Base-by-base conservation (phyloP, 1,140 invertebrate species). In the Colletes gigas region DNA sequence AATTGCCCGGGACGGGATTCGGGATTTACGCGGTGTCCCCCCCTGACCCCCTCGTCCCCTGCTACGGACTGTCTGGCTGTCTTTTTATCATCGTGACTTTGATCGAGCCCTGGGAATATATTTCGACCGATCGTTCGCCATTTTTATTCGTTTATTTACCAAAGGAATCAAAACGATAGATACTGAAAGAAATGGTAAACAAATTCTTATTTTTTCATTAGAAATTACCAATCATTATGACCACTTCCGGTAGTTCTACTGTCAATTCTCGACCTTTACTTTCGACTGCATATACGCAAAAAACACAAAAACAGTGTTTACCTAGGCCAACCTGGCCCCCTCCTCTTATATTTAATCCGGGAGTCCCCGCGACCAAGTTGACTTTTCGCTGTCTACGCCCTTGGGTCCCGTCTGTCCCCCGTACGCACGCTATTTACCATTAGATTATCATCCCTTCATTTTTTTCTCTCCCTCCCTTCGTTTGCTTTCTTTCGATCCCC, bases 371-470 rank as follows among this genome's bases (percentile, higher is more conserved):
- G 4, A 15, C 54, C 62, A n/a, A 55, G 62, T 44, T 70, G 76
- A 69, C 39, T 66, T 75, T 21, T 21, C 9, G n/a, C 39, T 17
- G 41, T 14, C 55, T 50, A 71, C 76, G 76, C 76, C 59, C 14
- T 9, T 78, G 76, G 76, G 15, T 5, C 12, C 10, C 12, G 41
- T 52, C 54, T 17, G 30, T 62, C 41, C 68, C 68, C 54, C 63
- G 77, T 78, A 81, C 68, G 73, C 78, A 73, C 74, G 78, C 83
- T 84, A 77, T 85, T 85, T 85, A 82, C 83, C 83, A 87, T 87
- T 86, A 81, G 84, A 87, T 87, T 83, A 86, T 83, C 85, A 72
- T 63, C 68, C 76, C 77, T 73, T 86, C 70, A 75, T 75, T 73
- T 74, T 69, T 77, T 88, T 84, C 78, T 60, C 63, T 74, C 60